phyloP scores from a whole-genome alignment of 2,113 vertebrate genomes.

The Megalops atlanticus region DNA sequence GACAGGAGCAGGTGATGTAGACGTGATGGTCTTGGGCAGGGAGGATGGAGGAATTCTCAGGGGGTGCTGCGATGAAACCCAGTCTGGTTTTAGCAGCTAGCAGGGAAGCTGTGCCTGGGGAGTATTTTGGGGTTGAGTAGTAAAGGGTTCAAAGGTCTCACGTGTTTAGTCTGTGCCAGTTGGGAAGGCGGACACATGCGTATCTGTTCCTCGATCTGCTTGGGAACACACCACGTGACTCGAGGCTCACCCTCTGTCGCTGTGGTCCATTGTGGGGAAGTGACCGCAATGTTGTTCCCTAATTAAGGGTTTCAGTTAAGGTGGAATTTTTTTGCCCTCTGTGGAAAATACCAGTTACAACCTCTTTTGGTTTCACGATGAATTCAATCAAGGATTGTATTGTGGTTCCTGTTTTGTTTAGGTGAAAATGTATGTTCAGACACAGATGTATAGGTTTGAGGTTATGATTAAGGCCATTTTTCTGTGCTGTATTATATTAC shows the following conservation, averaged over 20 bases:
- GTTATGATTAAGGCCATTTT: no score
- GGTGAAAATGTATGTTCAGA: not conserved
- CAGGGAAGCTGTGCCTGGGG: slow-evolving; percentile 24
- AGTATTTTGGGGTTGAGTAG: slow-evolving; percentile 35
- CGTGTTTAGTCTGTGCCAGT: slow-evolving; percentile 24
- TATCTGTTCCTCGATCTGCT: not conserved
- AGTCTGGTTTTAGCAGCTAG: slow-evolving; percentile 36
- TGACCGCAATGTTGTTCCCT: not conserved
- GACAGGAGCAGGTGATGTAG: slow-evolving; percentile 61
- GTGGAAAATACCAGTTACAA: not conserved
- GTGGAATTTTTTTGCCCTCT: not conserved
- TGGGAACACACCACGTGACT: not conserved
- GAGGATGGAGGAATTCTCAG: not conserved
- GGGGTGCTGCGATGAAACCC: slow-evolving; percentile 47
- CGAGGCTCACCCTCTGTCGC: not conserved
- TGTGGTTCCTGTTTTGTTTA: not conserved
- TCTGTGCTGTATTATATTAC: no score
- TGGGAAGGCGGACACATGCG: not conserved
- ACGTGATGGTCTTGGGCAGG: slow-evolving; percentile 10
- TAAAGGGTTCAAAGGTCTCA: slow-evolving; percentile 4
- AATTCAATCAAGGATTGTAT: not conserved
- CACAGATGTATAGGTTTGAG: no score
- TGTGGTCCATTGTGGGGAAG: not conserved
- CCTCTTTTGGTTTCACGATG: not conserved
- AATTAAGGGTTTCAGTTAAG: not conserved